These are phyloP conservation scores for Trichechus manatus DNA, from an alignment of 2,113 vertebrate species.

Conservation along the genomic window DNA sequence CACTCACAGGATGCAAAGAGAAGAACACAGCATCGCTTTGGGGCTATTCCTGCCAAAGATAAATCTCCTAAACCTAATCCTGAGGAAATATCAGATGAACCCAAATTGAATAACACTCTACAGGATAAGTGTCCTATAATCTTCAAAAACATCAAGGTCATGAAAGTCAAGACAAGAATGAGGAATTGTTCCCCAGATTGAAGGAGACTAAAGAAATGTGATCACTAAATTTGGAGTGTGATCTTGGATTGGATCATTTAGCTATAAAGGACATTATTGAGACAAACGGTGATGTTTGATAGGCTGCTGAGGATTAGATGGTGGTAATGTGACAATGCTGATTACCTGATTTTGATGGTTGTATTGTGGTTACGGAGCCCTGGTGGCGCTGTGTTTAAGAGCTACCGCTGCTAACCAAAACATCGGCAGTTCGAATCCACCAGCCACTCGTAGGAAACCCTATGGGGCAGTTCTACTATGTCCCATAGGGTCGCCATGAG, in stretches of 20 bases:
- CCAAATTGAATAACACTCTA: neutral
- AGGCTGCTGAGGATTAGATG: neutral
- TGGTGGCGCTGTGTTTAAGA: too few relatives aligned
- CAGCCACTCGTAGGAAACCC: too few relatives aligned
- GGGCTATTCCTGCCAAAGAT: neutral
- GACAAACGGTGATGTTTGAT: neutral
- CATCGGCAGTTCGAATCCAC: too few relatives aligned
- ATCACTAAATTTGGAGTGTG: neutral
- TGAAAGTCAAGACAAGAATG: neutral
- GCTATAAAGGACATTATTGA: neutral
- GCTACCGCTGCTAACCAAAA: too few relatives aligned
- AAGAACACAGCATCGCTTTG: neutral
- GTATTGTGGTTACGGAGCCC: neutral
- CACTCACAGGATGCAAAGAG: neutral
- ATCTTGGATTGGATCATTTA: neutral
- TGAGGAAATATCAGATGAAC: neutral
- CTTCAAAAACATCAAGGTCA: slow-evolving; percentile 3
- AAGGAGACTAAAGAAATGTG: neutral
- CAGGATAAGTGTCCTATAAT: neutral
- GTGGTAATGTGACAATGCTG: neutral
- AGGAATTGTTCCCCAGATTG: neutral
- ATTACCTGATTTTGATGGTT: slow-evolving; percentile 18
- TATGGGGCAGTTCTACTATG: neutral
- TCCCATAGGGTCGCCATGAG: too few relatives aligned
- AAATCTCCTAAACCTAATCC: neutral